Percentiles rank a stretch among this genome's conserved stretches.
Evolutionary conservation across 2,797 vertebrate genomes (phyloP).

Genomic region (Pseudotriccus pelzelni): DNA sequence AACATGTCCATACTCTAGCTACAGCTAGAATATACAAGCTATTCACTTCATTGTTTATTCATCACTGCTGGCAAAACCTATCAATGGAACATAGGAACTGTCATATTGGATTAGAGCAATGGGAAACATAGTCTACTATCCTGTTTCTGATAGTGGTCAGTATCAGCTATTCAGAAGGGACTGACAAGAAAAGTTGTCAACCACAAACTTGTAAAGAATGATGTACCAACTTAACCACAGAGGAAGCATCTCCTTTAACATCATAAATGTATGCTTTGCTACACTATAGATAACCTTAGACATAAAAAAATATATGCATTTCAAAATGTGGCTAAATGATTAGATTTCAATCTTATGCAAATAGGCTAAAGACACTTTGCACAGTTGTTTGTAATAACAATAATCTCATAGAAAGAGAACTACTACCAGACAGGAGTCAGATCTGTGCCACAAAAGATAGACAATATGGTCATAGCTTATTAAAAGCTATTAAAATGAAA

Average conservation of each 20-base stretch:
- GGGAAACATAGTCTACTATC: not conserved
- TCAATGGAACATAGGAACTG: slow-evolving; percentile 39
- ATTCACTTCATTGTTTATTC: slow-evolving; percentile 56
- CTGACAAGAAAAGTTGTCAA: not conserved
- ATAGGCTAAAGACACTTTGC: not conserved
- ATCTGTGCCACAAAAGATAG: not conserved
- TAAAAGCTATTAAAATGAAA: not conserved
- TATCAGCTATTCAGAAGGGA: slow-evolving; percentile 16
- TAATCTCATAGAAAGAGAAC: not conserved
- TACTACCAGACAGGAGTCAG: not conserved
- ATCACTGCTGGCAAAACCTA: slow-evolving; percentile 43
- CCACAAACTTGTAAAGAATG: not conserved
- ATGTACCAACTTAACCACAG: not conserved
- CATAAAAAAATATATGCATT: not conserved
- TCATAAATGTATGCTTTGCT: not conserved
- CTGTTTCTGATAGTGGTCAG: slow-evolving; percentile 37
- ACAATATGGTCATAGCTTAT: not conserved
- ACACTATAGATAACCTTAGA: not conserved
- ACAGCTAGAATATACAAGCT: slow-evolving; percentile 19
- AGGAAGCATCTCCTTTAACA: not conserved
- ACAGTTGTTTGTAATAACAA: not conserved
- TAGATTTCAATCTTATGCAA: not conserved
- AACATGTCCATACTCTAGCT: not conserved
- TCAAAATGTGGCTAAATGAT: not conserved
- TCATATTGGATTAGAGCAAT: slow-evolving; percentile 44